Conservation (phyloP, 2,797 vertebrate genomes). For the Urocyon cinereoargenteus region DNA sequence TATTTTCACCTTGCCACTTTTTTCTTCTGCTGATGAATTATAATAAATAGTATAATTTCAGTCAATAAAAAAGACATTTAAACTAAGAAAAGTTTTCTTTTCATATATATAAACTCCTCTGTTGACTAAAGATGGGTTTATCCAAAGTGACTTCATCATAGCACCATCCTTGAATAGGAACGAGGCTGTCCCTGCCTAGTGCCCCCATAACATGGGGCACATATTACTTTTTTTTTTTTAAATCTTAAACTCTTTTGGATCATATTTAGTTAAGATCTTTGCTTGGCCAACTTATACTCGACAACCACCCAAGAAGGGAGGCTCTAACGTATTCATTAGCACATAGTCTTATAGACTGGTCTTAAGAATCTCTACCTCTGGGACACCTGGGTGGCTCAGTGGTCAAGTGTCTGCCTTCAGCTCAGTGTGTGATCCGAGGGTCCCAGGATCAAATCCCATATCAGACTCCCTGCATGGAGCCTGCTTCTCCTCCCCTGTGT, state of each 20-base stretch:
- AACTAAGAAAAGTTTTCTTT: conserved; percentile 3
- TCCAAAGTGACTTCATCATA: not conserved
- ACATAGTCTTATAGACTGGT: not conserved
- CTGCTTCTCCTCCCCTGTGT: too few species aligned
- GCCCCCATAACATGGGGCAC: not conserved
- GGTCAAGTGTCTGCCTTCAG: too few species aligned
- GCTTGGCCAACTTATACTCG: not conserved
- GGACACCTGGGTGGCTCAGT: too few species aligned
- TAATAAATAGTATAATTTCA: not conserved
- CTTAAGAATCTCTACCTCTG: not conserved
- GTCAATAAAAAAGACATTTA: not conserved
- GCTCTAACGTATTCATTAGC: not conserved
- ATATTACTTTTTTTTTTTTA: not conserved
- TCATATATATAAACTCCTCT: not conserved
- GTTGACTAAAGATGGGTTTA: not conserved
- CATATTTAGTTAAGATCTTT: conserved; percentile 21
- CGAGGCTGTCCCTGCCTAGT: not conserved
- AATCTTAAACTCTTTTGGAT: not conserved
- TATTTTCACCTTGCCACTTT: not conserved
- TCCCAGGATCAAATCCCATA: too few species aligned
- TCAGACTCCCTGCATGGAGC: too few species aligned
- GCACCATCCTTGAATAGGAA: not conserved
- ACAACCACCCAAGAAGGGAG: not conserved
- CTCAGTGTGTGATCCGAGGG: too few species aligned
- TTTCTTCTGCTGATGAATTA: not conserved